Base-by-base conservation (phyloP, 2,888 invertebrate genomes). In the Lomographa bimaculata region DNA sequence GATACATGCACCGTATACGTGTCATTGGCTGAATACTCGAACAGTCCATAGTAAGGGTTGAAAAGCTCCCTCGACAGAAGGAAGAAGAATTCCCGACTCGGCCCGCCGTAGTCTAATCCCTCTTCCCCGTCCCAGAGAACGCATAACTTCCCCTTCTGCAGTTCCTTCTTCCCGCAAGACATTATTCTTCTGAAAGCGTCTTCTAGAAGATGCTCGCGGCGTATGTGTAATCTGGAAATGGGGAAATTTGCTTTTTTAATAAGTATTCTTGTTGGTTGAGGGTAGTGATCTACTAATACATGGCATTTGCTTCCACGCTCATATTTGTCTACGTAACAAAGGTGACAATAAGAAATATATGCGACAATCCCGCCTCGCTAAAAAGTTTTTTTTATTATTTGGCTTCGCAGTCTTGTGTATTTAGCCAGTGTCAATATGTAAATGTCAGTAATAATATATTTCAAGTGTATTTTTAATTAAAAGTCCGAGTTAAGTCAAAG, bases 11-110 rank as follows among this genome's bases (percentile, higher is more conserved):
- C 98, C 3, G 98, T 98, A 76, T 98, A 98, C 0, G 98, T 98
- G 71, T 99, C 98, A 72, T 98, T 98, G 26, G 98, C 98, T 0
- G 98, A 98, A 78, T 99, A 99, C 85, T 99, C 98, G 81, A 99
- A 99, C 43, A 98, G 92, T 0, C 98, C 98, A 66, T 99, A 98
- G 81, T 98, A 98, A 0, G 99, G 99, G 90, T 99, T 98, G 89
- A 99, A 99, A 5, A 99, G 91, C 76, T 99, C 98, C 34, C 98
- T 91, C 0, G 98, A 98, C n/a, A 99, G 90, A 12, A 99, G 92
- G 83, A 98, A 98, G 92, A 99, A 99, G 89, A 99, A 98, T 86
- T 99, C 99, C 12, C 98, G 91, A 5, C 98, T 98, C 1, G 98
- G 98, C 0, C 99, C 99, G 24, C 99, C 98, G 79, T 99, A 99